Percentiles rank a stretch among this genome's conserved stretches.
Conservation (phyloP, 2,888 invertebrate species). For the Cantharis rustica region DNA sequence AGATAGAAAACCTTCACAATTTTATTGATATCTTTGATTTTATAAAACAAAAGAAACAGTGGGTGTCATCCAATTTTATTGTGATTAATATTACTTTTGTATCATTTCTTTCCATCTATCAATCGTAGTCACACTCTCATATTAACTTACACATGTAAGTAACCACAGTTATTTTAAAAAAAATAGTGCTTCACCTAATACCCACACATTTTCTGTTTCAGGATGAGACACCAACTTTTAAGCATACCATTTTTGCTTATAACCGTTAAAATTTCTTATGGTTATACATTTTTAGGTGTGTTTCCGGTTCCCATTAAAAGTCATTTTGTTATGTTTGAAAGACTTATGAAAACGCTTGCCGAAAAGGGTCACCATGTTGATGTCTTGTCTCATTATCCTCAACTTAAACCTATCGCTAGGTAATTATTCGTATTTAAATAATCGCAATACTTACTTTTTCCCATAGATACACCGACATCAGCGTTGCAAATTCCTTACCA, state of each 20-base stretch:
- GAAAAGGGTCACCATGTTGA: conserved; percentile 69
- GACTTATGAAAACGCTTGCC: conserved; percentile 64
- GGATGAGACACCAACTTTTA: conserved; percentile 7
- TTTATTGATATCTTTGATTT: conserved; percentile 2
- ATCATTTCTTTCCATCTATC: conserved; percentile 4
- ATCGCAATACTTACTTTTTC: neutral
- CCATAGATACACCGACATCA: conserved; percentile 39
- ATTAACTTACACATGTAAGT: conserved; percentile 1
- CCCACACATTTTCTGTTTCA: conserved; percentile 1
- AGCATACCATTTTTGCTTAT: conserved; percentile 1
- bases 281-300: conserved; percentile 64
- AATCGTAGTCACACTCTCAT: neutral
- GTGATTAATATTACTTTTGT: conserved; percentile 1
- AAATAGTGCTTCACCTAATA: neutral
- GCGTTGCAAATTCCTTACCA: conserved; percentile 36
- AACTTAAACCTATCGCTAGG: conserved; percentile 48
- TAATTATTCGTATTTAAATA: conserved; percentile 3
- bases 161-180: neutral
- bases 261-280: neutral
- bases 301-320: conserved; percentile 72
- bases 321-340: conserved; percentile 68
- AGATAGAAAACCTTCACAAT: conserved; percentile 10
- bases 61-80: neutral
- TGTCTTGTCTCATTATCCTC: conserved; percentile 68
- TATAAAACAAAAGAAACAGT: conserved; percentile 3